Percentiles rank a stretch among this genome's conserved stretches.
These are phyloP conservation scores for Pogonomyrmex barbatus DNA, from an alignment of 1,140 invertebrate genomes.

Conservation along the genomic window DNA sequence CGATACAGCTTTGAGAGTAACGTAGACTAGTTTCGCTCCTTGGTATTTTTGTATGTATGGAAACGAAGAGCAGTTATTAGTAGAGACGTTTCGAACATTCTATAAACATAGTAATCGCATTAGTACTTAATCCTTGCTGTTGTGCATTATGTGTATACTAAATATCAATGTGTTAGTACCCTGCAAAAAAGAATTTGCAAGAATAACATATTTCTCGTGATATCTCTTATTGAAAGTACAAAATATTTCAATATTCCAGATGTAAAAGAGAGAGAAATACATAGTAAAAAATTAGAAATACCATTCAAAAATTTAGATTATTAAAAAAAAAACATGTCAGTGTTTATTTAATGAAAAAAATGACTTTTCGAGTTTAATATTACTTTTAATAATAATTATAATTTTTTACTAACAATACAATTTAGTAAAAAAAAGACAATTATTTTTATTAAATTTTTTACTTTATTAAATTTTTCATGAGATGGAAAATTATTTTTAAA, in stretches of 20 bases:
- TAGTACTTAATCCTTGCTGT: conserved; percentile 9
- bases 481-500: background rate
- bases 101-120: conserved; percentile 26
- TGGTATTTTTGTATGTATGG: conserved; percentile 1
- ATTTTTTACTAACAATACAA: conserved; percentile 13
- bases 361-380: background rate
- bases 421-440: background rate
- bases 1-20: conserved; percentile 44
- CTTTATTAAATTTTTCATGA: too few species aligned
- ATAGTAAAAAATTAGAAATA: background rate
- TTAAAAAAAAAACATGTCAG: background rate
- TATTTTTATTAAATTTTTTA: conserved; percentile 7
- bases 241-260: background rate
- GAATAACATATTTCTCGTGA: background rate
- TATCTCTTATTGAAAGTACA: background rate
- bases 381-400: background rate
- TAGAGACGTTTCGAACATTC: conserved; percentile 26
- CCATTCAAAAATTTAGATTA: background rate
- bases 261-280: background rate
- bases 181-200: background rate
- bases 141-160: background rate
- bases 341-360: background rate
- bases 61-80: conserved; percentile 22
- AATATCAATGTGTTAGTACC: background rate
- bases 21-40: conserved; percentile 32